Percentiles rank a stretch among this genome's conserved stretches.
These are phyloP conservation scores for Gymnarchus niloticus DNA, from an alignment of 2,113 vertebrate species.

Conservation along the genomic window DNA sequence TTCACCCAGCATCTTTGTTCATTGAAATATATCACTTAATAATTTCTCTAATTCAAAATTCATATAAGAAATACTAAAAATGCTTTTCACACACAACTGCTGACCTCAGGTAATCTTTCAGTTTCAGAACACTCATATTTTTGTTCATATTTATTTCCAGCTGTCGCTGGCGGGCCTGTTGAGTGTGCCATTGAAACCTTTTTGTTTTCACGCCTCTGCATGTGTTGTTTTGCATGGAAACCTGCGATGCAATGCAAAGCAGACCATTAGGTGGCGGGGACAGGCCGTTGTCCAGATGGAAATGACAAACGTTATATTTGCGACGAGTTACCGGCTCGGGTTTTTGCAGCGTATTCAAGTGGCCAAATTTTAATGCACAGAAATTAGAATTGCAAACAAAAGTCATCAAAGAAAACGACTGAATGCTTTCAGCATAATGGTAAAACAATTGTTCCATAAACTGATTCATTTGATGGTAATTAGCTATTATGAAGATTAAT, in stretches of 20 bases:
- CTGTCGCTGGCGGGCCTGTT: background rate
- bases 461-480: background rate
- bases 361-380: background rate
- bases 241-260: background rate
- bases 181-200: background rate
- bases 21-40: background rate
- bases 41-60: background rate
- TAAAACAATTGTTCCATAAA: background rate
- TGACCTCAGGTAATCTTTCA: background rate
- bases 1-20: background rate
- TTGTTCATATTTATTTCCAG: background rate
- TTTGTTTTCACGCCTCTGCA: background rate
- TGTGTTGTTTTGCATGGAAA: background rate
- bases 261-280: background rate
- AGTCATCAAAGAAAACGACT: background rate
- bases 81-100: background rate
- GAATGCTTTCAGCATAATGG: background rate
- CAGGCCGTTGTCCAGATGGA: background rate
- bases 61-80: background rate
- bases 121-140: background rate
- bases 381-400: background rate
- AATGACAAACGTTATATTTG: background rate
- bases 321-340: background rate
- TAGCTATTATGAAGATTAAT: background rate
- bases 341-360: background rate